A percentile compares a stretch with the other conserved stretches of the same genome.
These are phyloP conservation scores for Pomacea maculata DNA, from an alignment of 1,140 invertebrate species.

Conservation along the genomic window DNA sequence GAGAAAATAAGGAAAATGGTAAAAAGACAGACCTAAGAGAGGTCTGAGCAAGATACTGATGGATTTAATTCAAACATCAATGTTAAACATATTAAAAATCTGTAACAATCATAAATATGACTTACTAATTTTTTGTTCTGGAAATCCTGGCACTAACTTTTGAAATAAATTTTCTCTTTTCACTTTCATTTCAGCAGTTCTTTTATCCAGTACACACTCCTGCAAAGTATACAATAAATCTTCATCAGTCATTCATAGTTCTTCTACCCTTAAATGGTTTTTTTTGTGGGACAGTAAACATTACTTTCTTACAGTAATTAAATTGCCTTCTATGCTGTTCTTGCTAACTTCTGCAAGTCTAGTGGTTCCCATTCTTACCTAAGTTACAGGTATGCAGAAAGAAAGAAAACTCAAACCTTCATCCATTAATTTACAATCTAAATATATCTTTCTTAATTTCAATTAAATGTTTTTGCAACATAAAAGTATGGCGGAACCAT, in stretches of 20 bases:
- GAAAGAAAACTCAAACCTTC: not conserved
- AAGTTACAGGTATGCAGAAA: not conserved
- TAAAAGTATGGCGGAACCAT: no score
- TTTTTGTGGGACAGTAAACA: no score
- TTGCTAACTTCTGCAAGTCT: not conserved
- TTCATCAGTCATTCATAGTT: no score
- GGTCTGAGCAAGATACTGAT: no score
- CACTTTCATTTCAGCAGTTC: slow-evolving; percentile 19
- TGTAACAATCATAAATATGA: not conserved
- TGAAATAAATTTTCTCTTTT: slow-evolving; percentile 22
- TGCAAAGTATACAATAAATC: not conserved
- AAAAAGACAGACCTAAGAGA: no score
- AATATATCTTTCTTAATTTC: no score
- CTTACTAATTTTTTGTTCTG: slow-evolving; percentile 23
- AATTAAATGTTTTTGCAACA: no score
- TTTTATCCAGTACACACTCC: slow-evolving; percentile 26
- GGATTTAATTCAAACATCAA: no score
- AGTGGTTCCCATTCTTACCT: not conserved
- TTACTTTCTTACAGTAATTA: not conserved
- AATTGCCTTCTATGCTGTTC: not conserved
- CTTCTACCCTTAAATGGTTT: no score
- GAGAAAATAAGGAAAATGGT: no score
- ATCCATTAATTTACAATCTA: no score
- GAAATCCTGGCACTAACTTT: slow-evolving; percentile 15
- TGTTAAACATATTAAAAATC: not conserved